Evolutionary conservation across 2,888 invertebrate genomes (phyloP).

Genomic region (Diarsia rubi): DNA sequence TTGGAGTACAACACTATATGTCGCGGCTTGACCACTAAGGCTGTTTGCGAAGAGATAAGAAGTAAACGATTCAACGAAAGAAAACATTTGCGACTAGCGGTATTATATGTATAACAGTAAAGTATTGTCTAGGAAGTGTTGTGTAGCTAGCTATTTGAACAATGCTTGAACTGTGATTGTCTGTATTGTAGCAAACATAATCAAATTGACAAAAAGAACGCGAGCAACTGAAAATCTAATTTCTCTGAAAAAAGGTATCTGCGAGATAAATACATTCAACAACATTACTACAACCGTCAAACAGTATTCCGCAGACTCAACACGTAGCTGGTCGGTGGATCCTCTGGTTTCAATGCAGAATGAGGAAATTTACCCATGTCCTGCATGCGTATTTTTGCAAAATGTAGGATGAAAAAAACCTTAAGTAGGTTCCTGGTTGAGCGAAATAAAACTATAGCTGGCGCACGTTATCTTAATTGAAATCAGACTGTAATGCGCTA

Average conservation of each 20-base stretch:
- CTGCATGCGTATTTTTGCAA: background rate
- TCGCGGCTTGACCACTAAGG: too few relatives aligned
- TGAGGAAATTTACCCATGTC: background rate
- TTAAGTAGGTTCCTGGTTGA: too few relatives aligned
- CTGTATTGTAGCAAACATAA: background rate
- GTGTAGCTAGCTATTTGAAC: background rate
- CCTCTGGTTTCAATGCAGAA: background rate
- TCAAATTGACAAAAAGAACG: background rate
- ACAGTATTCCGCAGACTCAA: background rate
- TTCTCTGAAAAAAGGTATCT: too few relatives aligned
- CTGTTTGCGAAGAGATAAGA: background rate
- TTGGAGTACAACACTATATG: too few relatives aligned
- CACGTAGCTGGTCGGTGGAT: background rate
- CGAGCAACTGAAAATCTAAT: too few relatives aligned
- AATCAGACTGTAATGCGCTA: conserved; percentile 13
- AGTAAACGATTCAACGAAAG: background rate
- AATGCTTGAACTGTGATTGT: background rate
- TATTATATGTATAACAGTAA: background rate
- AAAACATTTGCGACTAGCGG: background rate
- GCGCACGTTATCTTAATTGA: conserved; percentile 31
- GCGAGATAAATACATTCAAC: too few relatives aligned
- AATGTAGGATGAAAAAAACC: background rate
- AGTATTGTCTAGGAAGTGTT: background rate
- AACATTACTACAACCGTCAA: too few relatives aligned
- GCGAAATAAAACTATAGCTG: background rate